phyloP scores from a whole-genome alignment of 2,113 vertebrate genomes.

The Grus americana region DNA sequence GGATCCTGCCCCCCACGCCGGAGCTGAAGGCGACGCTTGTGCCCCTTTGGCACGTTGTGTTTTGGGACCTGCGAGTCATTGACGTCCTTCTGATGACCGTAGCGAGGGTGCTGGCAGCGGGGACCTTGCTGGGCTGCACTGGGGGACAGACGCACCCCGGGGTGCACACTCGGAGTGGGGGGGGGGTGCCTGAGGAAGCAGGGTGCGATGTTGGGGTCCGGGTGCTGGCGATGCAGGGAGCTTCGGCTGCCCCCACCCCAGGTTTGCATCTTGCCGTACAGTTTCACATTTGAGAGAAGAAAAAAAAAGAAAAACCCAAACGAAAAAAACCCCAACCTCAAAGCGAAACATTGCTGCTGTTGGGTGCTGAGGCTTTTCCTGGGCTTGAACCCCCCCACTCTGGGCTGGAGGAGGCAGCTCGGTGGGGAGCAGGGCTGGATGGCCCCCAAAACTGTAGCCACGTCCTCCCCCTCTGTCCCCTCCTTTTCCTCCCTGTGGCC shows the following conservation, averaged over 20 bases:
- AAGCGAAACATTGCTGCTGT: rapidly evolving
- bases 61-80: rapidly evolving
- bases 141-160: neutral
- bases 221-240: neutral
- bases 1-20: neutral
- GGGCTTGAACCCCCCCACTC: neutral
- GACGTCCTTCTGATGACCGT: rapidly evolving
- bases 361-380: rapidly evolving
- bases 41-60: rapidly evolving
- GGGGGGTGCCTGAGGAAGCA: neutral
- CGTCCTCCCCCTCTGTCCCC: neutral
- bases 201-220: neutral
- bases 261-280: neutral
- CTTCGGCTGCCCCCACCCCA: neutral
- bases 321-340: neutral
- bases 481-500: neutral
- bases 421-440: neutral
- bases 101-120: rapidly evolving
- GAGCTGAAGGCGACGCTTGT: neutral
- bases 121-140: neutral
- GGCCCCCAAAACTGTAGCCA: neutral
- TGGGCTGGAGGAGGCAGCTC: neutral
- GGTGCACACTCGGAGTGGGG: neutral
- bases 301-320: too few relatives aligned
- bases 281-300: neutral